A percentile compares a stretch with the other conserved stretches of the same genome.
Evolutionary conservation across 2,113 vertebrate genomes (phyloP).

Genomic region (Myocastor coypus): DNA sequence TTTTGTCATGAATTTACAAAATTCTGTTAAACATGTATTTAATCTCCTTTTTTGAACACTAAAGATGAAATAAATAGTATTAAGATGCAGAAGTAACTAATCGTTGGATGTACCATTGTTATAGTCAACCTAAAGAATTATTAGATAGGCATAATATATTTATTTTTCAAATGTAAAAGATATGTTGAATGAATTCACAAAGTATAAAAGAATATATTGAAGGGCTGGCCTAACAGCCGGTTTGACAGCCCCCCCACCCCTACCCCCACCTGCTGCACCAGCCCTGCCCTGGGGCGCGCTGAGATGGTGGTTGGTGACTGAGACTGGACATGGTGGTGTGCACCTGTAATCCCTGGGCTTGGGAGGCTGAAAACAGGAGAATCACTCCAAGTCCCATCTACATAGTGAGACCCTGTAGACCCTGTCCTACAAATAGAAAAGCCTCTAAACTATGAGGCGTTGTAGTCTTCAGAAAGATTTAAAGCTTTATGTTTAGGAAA

Average conservation of each 20-base stretch:
- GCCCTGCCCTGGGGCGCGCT: no score
- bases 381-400: no score
- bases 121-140: constrained; percentile 18
- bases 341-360: no score
- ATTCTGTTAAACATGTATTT: background rate
- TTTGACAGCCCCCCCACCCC: no score
- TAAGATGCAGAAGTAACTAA: constrained; percentile 39
- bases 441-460: background rate
- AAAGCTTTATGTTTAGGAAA: constrained; percentile 16
- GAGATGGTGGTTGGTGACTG: no score
- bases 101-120: constrained; percentile 10
- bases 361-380: no score
- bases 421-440: background rate
- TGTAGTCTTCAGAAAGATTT: constrained; percentile 13
- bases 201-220: background rate
- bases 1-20: constrained; percentile 21
- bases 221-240: background rate
- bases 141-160: background rate
- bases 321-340: no score
- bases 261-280: no score
- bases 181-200: background rate
- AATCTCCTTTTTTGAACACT: constrained; percentile 21
- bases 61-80: constrained; percentile 37
- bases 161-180: constrained; percentile 40
- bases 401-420: no score